These are phyloP conservation scores for Parnassius apollo DNA, from an alignment of 2,888 invertebrate species.

Conservation along the genomic window DNA sequence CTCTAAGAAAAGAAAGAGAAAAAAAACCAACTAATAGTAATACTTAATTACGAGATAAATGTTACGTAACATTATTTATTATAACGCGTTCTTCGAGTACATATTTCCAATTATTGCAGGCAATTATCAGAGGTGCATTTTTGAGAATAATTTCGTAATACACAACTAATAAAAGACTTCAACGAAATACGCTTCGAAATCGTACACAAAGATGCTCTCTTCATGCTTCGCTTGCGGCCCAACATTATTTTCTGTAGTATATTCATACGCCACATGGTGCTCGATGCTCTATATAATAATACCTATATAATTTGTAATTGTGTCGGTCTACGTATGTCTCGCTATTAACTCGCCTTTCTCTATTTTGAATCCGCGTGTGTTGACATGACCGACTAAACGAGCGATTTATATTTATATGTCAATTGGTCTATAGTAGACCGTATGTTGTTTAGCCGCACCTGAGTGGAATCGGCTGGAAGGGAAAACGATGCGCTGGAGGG, in stretches of 20 bases:
- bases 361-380: slow-evolving; percentile 47
- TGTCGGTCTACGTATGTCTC: slow-evolving; percentile 34
- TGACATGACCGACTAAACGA: slow-evolving; percentile 49
- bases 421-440: slow-evolving; percentile 37
- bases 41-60: no score
- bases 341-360: slow-evolving; percentile 49
- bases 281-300: slow-evolving; percentile 23
- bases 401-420: slow-evolving; percentile 41
- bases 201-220: slow-evolving; percentile 20
- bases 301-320: slow-evolving; percentile 28
- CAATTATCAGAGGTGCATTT: background rate
- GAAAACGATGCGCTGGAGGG: slow-evolving; percentile 47
- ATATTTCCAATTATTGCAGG: no score
- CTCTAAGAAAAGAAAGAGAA: no score
- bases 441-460: slow-evolving; percentile 47
- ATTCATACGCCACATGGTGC: slow-evolving; percentile 33
- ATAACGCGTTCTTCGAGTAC: no score
- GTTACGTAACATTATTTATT: no score
- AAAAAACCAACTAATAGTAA: no score
- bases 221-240: slow-evolving; percentile 34
- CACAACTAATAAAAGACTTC: slow-evolving; percentile 24
- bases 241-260: slow-evolving; percentile 40
- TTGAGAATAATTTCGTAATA: slow-evolving; percentile 4
- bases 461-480: slow-evolving; percentile 75
- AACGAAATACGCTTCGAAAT: slow-evolving; percentile 16